A percentile compares a stretch with the other conserved stretches of the same genome.
These are phyloP conservation scores for Entomobrya proxima DNA, from an alignment of 2,888 invertebrate genomes.

Conservation along the genomic window DNA sequence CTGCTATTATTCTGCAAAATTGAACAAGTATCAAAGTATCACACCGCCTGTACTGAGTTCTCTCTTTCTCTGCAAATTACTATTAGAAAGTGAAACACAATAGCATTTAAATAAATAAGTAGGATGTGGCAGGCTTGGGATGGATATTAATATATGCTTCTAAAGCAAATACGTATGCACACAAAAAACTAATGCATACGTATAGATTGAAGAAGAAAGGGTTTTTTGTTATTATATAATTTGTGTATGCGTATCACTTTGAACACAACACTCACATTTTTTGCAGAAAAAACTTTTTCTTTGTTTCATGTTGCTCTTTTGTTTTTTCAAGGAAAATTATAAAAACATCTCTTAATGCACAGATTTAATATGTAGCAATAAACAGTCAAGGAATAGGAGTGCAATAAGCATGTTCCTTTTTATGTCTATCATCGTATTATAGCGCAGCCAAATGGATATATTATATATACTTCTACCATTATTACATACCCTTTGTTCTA, in stretches of 20 bases:
- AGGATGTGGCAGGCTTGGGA: slow-evolving; percentile 14
- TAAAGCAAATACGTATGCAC: not conserved
- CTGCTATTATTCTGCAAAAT: not conserved
- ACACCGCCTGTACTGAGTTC: not conserved
- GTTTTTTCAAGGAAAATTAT: not conserved
- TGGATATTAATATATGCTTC: not conserved
- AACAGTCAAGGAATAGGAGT: no score
- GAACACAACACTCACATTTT: not conserved
- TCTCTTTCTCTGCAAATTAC: not conserved
- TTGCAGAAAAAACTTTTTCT: not conserved
- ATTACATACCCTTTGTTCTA: not conserved
- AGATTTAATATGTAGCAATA: no score
- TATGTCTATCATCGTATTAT: not conserved
- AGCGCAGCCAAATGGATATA: not conserved
- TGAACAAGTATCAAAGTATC: not conserved
- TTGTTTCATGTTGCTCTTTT: not conserved
- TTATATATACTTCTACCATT: not conserved
- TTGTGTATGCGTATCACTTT: not conserved
- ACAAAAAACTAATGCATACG: not conserved
- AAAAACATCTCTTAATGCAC: no score
- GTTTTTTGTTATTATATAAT: not conserved
- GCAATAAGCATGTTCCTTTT: no score
- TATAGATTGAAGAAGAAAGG: not conserved
- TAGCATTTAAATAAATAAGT: slow-evolving; percentile 30
- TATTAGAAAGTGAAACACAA: slow-evolving; percentile 39